phyloP scores from a whole-genome alignment of 2,113 vertebrate species.

The Colius striatus region DNA sequence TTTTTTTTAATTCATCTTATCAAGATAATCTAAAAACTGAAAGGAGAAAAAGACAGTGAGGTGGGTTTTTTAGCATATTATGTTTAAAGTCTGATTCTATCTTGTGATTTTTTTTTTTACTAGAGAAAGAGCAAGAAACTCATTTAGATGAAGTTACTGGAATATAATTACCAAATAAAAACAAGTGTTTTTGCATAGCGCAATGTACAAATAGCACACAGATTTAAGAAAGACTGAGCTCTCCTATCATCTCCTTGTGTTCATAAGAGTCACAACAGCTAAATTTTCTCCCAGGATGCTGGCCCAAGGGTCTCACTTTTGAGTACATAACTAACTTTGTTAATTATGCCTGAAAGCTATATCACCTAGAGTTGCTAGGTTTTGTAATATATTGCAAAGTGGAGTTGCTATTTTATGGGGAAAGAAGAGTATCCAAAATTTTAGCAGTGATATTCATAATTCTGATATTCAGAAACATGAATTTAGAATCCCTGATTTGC shows the following conservation, averaged over 20 bases:
- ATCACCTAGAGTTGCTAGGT: neutral
- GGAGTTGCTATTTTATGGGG: too few species aligned
- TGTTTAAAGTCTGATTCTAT: neutral
- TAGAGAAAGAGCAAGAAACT: neutral
- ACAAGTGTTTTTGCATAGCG: neutral
- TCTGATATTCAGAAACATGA: neutral
- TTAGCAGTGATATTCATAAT: neutral
- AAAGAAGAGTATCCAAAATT: neutral
- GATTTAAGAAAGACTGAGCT: neutral
- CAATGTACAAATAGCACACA: neutral
- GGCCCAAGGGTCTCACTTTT: neutral
- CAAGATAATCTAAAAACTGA: neutral
- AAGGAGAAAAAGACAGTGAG: neutral
- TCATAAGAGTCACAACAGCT: neutral
- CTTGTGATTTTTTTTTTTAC: neutral
- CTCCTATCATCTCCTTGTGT: neutral
- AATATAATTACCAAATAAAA: neutral
- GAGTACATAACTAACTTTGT: neutral
- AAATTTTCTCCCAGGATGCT: neutral
- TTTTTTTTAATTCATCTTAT: neutral
- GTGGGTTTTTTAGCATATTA: neutral
- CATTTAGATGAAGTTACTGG: neutral
- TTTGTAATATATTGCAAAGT: too few species aligned
- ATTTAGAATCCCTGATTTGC: neutral
- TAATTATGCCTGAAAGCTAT: neutral